Base-by-base conservation (phyloP, 2,888 invertebrate genomes). In the Andrena camellia region DNA sequence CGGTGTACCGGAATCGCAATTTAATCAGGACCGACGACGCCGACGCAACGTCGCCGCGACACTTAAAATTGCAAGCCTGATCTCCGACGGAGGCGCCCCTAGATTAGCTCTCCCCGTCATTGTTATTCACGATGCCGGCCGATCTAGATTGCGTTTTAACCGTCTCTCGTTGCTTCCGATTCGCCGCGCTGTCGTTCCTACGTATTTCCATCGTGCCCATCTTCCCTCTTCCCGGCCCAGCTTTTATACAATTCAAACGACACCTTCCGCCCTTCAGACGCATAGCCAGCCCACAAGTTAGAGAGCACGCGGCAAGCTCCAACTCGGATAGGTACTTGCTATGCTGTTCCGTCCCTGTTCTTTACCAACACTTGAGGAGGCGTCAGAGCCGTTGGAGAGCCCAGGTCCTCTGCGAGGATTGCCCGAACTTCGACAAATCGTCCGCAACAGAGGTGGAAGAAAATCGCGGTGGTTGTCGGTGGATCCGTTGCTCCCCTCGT, bases 111-210 rank as follows among this genome's bases (percentile, higher is more conserved):
- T 82, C 81, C 88, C 23, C 62, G 88, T 89, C 88, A 84, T 92
- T 92, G 91, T 90, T 91, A 92, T 92, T 92, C 91, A 90, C 89
- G 88, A 86, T 89, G 88, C 88, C 86, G 77, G 82, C 72, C 85
- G 86, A 84, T 84, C 86, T 78, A 79, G 90, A 91, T 91, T 92
- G 89, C 90, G 85, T 90, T 91, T 91, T 89, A 91, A 92, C 88
- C 88, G 88, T 83, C 84, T 81, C 82, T 78, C 84, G 83, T 85
- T 79, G 78, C 73, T 77, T 75, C 66, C 67, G 72, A 81, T 79
- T 81, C 72, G 70, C 54, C 52, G 60, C 33, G 69, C 57, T 59
- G 67, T 57, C 20, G 5, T 69, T 20, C 29, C 26, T 23, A 0
- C 42, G n/a, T 64, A 35, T 35, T 52, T 31, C 23, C 10, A 23